phyloP scores from a whole-genome alignment of 2,888 invertebrate species.

The Sericinus montela region DNA sequence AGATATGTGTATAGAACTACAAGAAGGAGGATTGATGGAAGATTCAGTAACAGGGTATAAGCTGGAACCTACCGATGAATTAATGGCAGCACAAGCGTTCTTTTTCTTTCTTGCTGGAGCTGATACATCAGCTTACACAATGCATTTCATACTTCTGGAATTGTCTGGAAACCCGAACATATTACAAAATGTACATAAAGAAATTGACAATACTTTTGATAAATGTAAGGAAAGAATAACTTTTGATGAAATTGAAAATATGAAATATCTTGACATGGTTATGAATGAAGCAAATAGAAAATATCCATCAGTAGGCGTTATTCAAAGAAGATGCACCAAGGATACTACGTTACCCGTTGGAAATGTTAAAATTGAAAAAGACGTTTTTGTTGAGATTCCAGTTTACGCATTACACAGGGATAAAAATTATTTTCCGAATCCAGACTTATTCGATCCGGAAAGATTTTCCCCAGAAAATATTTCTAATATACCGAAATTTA shows the following conservation, averaged over 20 bases:
- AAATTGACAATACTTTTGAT: slow-evolving; percentile 42
- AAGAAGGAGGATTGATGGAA: slow-evolving; percentile 24
- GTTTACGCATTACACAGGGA: slow-evolving; percentile 38
- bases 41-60: slow-evolving; percentile 25
- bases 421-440: slow-evolving; percentile 43
- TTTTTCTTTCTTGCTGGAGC: slow-evolving; percentile 64
- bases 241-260: slow-evolving; percentile 42
- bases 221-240: slow-evolving; percentile 39
- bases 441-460: slow-evolving; percentile 36
- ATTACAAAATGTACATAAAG: slow-evolving; percentile 39
- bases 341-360: slow-evolving; percentile 44
- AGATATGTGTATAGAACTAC: slow-evolving; percentile 29
- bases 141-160: slow-evolving; percentile 45
- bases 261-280: slow-evolving; percentile 51
- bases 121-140: slow-evolving; percentile 52
- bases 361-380: slow-evolving; percentile 35
- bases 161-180: slow-evolving; percentile 46
- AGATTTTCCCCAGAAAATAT: slow-evolving; percentile 31
- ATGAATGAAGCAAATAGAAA: slow-evolving; percentile 61
- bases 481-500: slow-evolving; percentile 40
- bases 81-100: slow-evolving; percentile 63
- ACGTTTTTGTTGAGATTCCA: slow-evolving; percentile 27
- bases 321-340: slow-evolving; percentile 44
- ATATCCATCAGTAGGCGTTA: slow-evolving; percentile 53
- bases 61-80: slow-evolving; percentile 33